Evolutionary conservation across 2,888 invertebrate genomes (phyloP), one percentile per base, ranked within the genome.

Genomic region (Aelia acuminata): DNA sequence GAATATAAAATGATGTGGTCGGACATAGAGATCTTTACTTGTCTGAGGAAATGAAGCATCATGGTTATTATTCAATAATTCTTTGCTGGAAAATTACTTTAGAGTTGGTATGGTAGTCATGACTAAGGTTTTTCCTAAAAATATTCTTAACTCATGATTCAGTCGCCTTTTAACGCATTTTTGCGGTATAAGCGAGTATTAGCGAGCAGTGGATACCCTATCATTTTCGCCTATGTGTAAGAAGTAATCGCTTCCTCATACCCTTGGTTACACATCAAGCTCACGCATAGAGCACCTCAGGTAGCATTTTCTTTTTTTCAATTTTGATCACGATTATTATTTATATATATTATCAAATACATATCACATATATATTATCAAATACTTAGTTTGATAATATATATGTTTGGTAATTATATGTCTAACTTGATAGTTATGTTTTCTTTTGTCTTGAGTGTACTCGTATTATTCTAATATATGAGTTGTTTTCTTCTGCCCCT

Each of bases 191-290:
- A 13, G 63, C 15, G 15, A n/a, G 15, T 35, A 1, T 35, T 70
- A 8, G 63, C 26, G 18, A 26, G 26, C 53, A 26, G 0, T 15
- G 26, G 3, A 4, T 26, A 57, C 26, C 57, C 63, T 70, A 70
- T 35, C 31, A 70, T 70, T 70, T 5, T 20, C n/a, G 18, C 80
- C n/a, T 43, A 11, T 18, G 43, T 80, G 80, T 20, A 43, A n/a
- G 43, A n/a, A 39, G n/a, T 80, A 43, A 80, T 80, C 43, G 80
- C 80, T 80, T 80, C 80, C 80, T 80, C 8, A 15, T 43, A 39
- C 80, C 3, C n/a, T 35, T 80, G 80, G 43, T 80, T 80, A 80
- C 80, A 80, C n/a, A 80, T 80, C 15, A 43, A 3, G 43, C 39
- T 47, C 80, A 47, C 63, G 43, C 7, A 43, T n/a, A 47, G 43